These are phyloP conservation scores for Neocloeon triangulifer DNA, from an alignment of 1,140 invertebrate species.

Conservation along the genomic window DNA sequence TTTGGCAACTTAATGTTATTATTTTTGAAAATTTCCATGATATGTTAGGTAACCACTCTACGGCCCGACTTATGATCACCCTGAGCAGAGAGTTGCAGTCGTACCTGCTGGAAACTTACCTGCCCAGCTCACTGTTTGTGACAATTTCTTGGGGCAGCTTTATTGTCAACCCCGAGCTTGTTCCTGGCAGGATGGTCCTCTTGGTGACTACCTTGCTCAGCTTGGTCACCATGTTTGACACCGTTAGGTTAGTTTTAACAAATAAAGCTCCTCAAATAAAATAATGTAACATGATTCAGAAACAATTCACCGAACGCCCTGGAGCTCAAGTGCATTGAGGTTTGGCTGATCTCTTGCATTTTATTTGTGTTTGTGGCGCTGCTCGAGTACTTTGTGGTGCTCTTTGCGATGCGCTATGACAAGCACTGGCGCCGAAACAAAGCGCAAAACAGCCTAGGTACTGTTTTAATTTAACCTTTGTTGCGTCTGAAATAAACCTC, in stretches of 20 bases:
- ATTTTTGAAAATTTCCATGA: constrained; percentile 5
- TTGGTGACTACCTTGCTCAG: constrained; percentile 33
- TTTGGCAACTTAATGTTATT: not conserved
- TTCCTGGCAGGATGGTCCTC: constrained; percentile 30
- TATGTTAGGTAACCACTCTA: constrained; percentile 26
- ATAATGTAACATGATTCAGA: no score
- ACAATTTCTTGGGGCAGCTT: constrained; percentile 41
- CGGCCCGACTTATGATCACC: constrained; percentile 27
- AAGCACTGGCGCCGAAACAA: constrained; percentile 30
- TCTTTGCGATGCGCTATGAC: constrained; percentile 33
- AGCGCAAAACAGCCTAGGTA: no score
- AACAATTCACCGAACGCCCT: constrained; percentile 34
- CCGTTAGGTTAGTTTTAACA: no score
- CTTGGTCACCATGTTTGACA: constrained; percentile 35
- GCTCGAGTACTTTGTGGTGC: constrained; percentile 45
- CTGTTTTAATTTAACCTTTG: no score
- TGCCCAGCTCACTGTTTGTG: constrained; percentile 35
- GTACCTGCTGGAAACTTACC: constrained; percentile 33
- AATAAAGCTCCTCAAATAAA: no score
- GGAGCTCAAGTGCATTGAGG: constrained; percentile 44
- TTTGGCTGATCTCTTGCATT: constrained; percentile 47
- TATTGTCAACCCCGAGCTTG: constrained; percentile 34
- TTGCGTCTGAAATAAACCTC: not conserved
- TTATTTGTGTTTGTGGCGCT: constrained; percentile 45
- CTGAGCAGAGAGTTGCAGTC: constrained; percentile 29